Evolutionary conservation across 92 coral and sea anemone genomes (phyloP).

Genomic region (Blastomussa wellsi): DNA sequence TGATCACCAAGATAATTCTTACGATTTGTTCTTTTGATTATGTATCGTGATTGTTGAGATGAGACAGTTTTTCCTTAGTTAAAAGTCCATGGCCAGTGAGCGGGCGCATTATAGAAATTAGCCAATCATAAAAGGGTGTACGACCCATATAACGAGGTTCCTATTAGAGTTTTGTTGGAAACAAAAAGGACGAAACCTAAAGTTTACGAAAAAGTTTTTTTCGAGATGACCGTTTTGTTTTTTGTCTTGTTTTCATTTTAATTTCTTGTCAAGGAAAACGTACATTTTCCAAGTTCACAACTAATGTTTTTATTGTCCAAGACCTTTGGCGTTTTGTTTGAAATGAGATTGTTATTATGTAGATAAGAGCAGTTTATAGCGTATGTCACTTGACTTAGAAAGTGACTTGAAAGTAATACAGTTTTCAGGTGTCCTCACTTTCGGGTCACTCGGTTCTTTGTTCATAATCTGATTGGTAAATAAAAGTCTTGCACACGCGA

Average conservation of each 20-base stretch:
- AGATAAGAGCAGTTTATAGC: neutral
- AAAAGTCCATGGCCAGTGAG: neutral
- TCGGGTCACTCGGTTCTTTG: neutral
- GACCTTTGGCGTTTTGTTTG: neutral
- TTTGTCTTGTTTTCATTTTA: neutral
- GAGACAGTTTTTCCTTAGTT: too few species aligned
- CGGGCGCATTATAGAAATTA: neutral
- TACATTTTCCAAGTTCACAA: neutral
- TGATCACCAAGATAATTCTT: neutral
- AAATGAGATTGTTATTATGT: neutral
- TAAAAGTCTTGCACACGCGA: too few species aligned
- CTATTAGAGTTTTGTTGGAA: neutral
- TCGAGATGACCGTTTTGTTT: neutral
- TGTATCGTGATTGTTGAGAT: neutral
- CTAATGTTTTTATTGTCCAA: neutral
- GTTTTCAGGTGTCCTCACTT: neutral
- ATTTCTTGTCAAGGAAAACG: neutral
- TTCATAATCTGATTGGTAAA: neutral
- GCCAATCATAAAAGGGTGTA: neutral
- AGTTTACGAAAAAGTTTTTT: neutral
- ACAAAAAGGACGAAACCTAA: neutral
- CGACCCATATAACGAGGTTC: neutral
- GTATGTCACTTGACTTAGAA: neutral
- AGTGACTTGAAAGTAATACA: too few species aligned
- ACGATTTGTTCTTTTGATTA: neutral